These are phyloP conservation scores for Strigops habroptila DNA, from an alignment of 2,113 vertebrate species.

Conservation along the genomic window DNA sequence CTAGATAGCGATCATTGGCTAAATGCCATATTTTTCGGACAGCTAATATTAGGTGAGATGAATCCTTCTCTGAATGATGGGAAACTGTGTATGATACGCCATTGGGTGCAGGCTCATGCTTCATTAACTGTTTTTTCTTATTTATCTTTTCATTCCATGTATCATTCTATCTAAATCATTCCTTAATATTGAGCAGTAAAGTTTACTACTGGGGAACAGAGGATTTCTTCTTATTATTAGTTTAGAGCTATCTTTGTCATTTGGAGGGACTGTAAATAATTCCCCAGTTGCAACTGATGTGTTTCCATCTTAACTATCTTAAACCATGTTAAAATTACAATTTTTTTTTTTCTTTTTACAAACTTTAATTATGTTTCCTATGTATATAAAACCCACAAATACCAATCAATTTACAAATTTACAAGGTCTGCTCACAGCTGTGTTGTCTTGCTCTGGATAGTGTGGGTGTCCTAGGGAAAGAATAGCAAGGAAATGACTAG, in stretches of 20 bases:
- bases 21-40: background rate
- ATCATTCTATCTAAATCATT: background rate
- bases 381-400: background rate
- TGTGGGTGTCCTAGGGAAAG: background rate
- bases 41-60: background rate
- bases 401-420: background rate
- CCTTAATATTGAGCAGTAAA: background rate
- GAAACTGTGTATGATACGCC: background rate
- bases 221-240: background rate
- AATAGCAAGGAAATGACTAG: background rate
- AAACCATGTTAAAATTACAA: background rate
- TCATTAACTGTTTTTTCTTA: background rate
- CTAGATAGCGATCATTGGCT: background rate
- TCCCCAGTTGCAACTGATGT: background rate
- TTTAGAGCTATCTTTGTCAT: background rate
- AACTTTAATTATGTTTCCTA: background rate
- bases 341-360: background rate
- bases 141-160: background rate
- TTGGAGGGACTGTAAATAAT: background rate
- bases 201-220: background rate
- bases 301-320: background rate
- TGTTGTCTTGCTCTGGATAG: background rate
- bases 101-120: background rate
- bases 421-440: background rate
- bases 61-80: background rate